Base-by-base conservation (phyloP, 2,113 vertebrate species). In the Opisthocomus hoazin region DNA sequence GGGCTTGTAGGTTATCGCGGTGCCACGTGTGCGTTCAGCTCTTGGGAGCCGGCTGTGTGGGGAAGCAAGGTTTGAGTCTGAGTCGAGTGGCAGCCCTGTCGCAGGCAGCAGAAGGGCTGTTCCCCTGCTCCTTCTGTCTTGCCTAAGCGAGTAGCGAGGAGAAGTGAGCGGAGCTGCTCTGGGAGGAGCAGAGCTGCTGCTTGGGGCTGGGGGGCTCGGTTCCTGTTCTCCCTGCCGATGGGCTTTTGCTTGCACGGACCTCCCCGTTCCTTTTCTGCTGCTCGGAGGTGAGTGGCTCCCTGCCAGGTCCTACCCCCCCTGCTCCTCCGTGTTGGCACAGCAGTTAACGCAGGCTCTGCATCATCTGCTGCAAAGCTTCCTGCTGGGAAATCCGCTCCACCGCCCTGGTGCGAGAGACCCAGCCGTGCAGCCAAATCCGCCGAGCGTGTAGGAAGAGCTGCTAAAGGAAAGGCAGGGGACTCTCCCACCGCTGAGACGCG, bases 351-450 rank as follows among this genome's bases (percentile, higher is more conserved):
- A 24, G 21, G 12, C 45, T 53, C 46, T 2, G 0, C 48, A 5
- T 51, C 4, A 1, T 51, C 39, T 68, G 29, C 83, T 92, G 56
- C 73, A 92, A 5, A 68, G 39, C 53, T 73, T 69, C 58, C 51
- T 58, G 50, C 50, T 75, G 90, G 39, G 66, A 63, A 41, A 63
- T 76, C 36, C 21, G 30, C 36, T 83, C 22, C 23, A 7, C 39
- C 2, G 2, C 16, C 3, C 70, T 5, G 15, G 14, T 16, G 24
- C 0, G 2, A 61, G 58, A 26, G n/a, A 19, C 27, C 56, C 1
- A 2, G 7, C 70, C 15, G 0, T 5, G 57, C 37, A 15, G 83
- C 46, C 57, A 46, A 83, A 90, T 45, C 66, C 24, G 9, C 41
- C 50, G 41, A 27, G 46, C 2, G 0, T 39, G 36, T n/a, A 37